A percentile compares a stretch with the other conserved stretches of the same genome.
Conservation (phyloP, 2,888 invertebrate species). For the Netelia fuscicornis region DNA sequence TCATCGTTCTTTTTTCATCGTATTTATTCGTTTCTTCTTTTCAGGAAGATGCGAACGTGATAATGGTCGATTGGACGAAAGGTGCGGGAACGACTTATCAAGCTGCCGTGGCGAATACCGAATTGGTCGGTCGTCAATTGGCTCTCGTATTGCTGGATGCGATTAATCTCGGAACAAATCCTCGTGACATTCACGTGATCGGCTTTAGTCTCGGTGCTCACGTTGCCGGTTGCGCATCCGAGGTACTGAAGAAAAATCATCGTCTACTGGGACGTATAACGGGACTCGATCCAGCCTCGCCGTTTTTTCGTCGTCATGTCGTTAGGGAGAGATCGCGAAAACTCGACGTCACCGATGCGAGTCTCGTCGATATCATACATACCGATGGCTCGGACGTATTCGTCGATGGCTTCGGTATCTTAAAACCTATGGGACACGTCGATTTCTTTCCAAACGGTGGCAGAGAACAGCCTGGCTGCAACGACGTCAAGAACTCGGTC, state of each 20-base stretch:
- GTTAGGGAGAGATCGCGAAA: constrained; percentile 86
- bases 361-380: constrained; percentile 89
- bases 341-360: constrained; percentile 88
- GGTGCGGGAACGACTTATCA: constrained; percentile 87
- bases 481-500: constrained; percentile 86
- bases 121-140: constrained; percentile 87
- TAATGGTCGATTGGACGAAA: constrained; percentile 87
- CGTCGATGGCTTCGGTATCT: constrained; percentile 87
- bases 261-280: constrained; percentile 87
- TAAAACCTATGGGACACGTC: constrained; percentile 87
- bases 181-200: constrained; percentile 85
- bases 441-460: constrained; percentile 88
- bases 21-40: constrained; percentile 11
- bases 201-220: constrained; percentile 88
- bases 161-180: constrained; percentile 84
- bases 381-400: constrained; percentile 88
- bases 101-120: constrained; percentile 87
- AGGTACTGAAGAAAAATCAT: constrained; percentile 85
- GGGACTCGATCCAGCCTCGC: constrained; percentile 87
- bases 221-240: constrained; percentile 87
- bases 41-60: constrained; percentile 86
- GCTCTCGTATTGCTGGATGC: constrained; percentile 86
- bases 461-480: constrained; percentile 87
- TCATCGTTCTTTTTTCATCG: background rate
- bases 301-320: constrained; percentile 87